These are phyloP conservation scores for Falco punctatus DNA, from an alignment of 2,113 vertebrate genomes.

Conservation along the genomic window DNA sequence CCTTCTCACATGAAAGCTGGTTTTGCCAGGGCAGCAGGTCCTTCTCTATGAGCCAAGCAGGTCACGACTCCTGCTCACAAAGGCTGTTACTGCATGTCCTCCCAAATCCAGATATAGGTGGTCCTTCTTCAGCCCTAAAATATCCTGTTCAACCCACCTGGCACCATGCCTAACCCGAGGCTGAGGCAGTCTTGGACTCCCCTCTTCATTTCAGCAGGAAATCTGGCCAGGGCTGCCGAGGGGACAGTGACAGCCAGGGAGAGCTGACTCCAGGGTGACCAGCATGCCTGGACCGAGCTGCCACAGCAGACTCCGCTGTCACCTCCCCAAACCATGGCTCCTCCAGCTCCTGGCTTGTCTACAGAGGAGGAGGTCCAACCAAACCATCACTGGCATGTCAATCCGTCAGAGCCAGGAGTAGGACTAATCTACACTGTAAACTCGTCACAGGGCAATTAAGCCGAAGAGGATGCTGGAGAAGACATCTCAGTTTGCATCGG, in stretches of 20 bases:
- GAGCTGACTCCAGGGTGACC: background rate
- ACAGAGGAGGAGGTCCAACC: background rate
- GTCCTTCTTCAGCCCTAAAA: background rate
- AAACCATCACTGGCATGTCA: fast-evolving
- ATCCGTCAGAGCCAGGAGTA: background rate
- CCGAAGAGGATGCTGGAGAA: background rate
- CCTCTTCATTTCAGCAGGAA: background rate
- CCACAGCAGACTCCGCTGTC: background rate
- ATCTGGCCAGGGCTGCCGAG: background rate
- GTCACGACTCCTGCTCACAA: background rate
- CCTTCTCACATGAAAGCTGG: background rate
- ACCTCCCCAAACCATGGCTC: background rate
- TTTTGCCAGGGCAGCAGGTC: background rate
- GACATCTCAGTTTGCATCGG: background rate
- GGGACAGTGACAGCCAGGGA: background rate
- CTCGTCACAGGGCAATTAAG: background rate
- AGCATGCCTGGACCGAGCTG: background rate
- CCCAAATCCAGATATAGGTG: background rate
- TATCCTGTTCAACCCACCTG: background rate
- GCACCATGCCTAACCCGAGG: fast-evolving
- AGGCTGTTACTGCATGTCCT: background rate
- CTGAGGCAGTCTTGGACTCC: background rate
- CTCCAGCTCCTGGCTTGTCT: background rate
- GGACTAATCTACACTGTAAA: background rate
- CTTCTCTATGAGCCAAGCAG: background rate